Evolutionary conservation across 2,888 invertebrate species (phyloP).

Genomic region (Morpho helenor): DNA sequence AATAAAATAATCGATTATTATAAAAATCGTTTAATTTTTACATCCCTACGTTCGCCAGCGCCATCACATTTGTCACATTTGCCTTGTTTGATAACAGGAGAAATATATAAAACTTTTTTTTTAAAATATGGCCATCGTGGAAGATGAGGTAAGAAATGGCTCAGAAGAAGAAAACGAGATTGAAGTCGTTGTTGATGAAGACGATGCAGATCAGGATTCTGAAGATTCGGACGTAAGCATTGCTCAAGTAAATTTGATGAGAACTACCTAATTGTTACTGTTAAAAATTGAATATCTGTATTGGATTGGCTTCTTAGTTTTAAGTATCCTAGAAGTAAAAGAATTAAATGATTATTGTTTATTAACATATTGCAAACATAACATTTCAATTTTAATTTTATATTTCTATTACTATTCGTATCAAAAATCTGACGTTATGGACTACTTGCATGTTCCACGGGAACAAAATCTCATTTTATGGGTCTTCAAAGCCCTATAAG

Average conservation of each 20-base stretch:
- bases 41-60: conserved; percentile 26
- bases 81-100: too few relatives aligned
- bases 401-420: too few relatives aligned
- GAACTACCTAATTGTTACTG: conserved; percentile 11
- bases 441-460: too few relatives aligned
- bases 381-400: too few relatives aligned
- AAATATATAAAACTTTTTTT: conserved; percentile 16
- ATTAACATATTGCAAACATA: too few relatives aligned
- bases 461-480: too few relatives aligned
- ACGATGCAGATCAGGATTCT: conserved; percentile 64
- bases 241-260: conserved; percentile 19
- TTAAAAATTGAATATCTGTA: not conserved
- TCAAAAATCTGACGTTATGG: too few relatives aligned
- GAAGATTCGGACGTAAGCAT: conserved; percentile 66
- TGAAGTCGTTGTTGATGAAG: conserved; percentile 67
- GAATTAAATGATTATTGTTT: too few relatives aligned
- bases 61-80: not conserved
- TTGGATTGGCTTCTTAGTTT: not conserved
- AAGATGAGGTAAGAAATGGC: conserved; percentile 69
- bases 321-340: too few relatives aligned
- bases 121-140: conserved; percentile 65
- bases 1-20: too few relatives aligned
- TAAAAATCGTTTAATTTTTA: too few relatives aligned
- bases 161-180: conserved; percentile 72
- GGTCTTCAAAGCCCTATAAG: too few relatives aligned